Base-by-base conservation (phyloP, 2,888 invertebrate genomes). In the Dexiosoma caninum region DNA sequence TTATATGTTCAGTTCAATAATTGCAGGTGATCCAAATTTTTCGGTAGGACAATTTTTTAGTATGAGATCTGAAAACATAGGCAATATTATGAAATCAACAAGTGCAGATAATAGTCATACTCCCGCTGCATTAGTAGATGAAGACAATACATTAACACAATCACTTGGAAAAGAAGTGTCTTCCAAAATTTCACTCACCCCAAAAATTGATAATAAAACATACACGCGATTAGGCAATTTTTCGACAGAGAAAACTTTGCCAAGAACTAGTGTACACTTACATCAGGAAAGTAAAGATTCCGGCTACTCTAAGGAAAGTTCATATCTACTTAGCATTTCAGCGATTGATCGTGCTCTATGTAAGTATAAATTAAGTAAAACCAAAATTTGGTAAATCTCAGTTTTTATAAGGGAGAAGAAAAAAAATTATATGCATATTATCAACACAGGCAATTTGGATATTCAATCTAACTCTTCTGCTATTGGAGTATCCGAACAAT, bases 31-130 rank as follows among this genome's bases (percentile, higher is more conserved):
- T 84, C 84, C 86, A 0, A 85, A 90, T 74, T 88, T 89, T 78
- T 90, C 90, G 0, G 80, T 90, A 42, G 89, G 90, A 12, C 86
- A 84, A 14, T 90, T 87, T 69, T 90, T 90, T 53, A 85, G 86
- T 42, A 85, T 85, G 72, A 87, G 89, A 27, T 89, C 89, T 0
- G 89, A 89, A 4, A 86, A 88, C 59, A 75, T 90, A 37, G 83
- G 85, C 19, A 84, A 87, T 40, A 89, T 90, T 60, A 85, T 87
- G 2, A 66, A 77, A 5, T 74, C 79, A 2, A 83, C 82, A 23
- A 85, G 85, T 62, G 87, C 87, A 10, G 85, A 85, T 2, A 84
- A 84, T 21, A 83, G 76, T 51, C 85, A 82, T 19, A 37, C 83
- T 2, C 85, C 85, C 2, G 78, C 85, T 4, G 82, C 86, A 0